Evolutionary conservation across 1,140 invertebrate species (phyloP).

Genomic region (Pristionchus pacificus): DNA sequence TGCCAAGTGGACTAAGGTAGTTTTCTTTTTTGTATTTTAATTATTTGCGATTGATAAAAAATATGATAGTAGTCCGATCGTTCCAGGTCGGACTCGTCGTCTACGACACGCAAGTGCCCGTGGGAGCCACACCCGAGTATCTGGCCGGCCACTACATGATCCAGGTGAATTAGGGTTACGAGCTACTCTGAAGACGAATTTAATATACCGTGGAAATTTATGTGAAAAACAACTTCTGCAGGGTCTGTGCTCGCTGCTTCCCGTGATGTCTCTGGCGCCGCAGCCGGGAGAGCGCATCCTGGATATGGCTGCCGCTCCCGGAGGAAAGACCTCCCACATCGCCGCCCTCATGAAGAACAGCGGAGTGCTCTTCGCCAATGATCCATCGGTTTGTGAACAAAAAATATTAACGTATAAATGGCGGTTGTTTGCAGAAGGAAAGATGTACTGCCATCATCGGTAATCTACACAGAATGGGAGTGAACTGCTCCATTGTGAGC

Average conservation of each 20-base stretch:
- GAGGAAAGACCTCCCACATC: slow-evolving; percentile 90
- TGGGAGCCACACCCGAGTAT: slow-evolving; percentile 97
- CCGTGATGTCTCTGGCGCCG: slow-evolving; percentile 91
- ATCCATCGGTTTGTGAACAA: too few species aligned
- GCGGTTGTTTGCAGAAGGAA: slow-evolving; percentile 41
- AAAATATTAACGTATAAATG: too few species aligned
- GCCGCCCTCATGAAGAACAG: slow-evolving; percentile 98
- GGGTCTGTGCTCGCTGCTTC: slow-evolving; percentile 90
- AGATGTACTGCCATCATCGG: slow-evolving; percentile 87
- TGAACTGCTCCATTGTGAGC: slow-evolving; percentile 86
- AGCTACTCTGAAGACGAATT: too few species aligned
- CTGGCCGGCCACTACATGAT: slow-evolving; percentile 96
- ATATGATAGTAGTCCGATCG: not conserved
- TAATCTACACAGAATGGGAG: slow-evolving; percentile 91
- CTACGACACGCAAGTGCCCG: slow-evolving; percentile 88
- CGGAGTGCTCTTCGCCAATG: slow-evolving; percentile 92
- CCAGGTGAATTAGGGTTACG: too few species aligned
- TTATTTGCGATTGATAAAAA: too few species aligned
- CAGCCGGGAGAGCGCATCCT: slow-evolving; percentile 86
- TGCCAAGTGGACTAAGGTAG: slow-evolving; percentile 88
- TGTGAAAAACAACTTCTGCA: too few species aligned
- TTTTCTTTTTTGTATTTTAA: not conserved
- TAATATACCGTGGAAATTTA: too few species aligned
- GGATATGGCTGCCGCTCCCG: slow-evolving; percentile 95
- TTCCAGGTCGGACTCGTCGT: slow-evolving; percentile 80